Conservation (phyloP, 2,888 invertebrate genomes). For the Eumerus sabulonum region DNA sequence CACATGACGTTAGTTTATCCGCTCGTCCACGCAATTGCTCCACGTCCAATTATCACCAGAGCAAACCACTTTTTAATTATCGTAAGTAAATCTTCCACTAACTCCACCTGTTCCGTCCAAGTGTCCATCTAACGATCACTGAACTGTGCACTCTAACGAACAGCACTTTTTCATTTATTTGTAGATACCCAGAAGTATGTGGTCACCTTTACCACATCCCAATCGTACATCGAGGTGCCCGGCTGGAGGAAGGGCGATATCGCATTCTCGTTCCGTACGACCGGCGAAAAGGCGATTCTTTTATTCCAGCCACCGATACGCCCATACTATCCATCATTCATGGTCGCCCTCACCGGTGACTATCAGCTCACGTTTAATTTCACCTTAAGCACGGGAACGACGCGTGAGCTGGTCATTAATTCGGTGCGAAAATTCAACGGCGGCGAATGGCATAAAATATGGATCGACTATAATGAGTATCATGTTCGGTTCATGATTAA, state of each 20-base stretch:
- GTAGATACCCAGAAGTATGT: constrained; percentile 94
- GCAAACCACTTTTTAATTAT: constrained; percentile 56
- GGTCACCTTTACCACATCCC: constrained; percentile 95
- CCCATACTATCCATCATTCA: constrained; percentile 93
- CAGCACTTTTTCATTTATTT: constrained; percentile 71
- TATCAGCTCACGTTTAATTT: constrained; percentile 94
- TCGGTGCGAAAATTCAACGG: constrained; percentile 91
- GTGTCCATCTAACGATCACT: constrained; percentile 20
- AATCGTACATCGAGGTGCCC: constrained; percentile 94
- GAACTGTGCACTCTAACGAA: constrained; percentile 6
- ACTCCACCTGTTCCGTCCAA: background rate
- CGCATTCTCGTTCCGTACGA: constrained; percentile 95
- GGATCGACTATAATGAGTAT: constrained; percentile 96
- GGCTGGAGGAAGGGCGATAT: constrained; percentile 96
- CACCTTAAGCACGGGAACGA: constrained; percentile 90
- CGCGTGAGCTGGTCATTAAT: constrained; percentile 89
- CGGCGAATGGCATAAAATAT: constrained; percentile 97
- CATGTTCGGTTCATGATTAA: constrained; percentile 96
- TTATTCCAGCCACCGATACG: constrained; percentile 94
- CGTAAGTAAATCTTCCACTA: constrained; percentile 29
- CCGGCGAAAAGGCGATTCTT: constrained; percentile 92
- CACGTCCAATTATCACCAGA: constrained; percentile 35
- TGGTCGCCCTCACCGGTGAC: constrained; percentile 93
- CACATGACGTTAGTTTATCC: too few relatives aligned
- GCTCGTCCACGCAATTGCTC: background rate